A percentile compares a stretch with the other conserved stretches of the same genome.
phyloP scores from a whole-genome alignment of 2,888 invertebrate genomes.

The Callyntrura guangdongensis region DNA sequence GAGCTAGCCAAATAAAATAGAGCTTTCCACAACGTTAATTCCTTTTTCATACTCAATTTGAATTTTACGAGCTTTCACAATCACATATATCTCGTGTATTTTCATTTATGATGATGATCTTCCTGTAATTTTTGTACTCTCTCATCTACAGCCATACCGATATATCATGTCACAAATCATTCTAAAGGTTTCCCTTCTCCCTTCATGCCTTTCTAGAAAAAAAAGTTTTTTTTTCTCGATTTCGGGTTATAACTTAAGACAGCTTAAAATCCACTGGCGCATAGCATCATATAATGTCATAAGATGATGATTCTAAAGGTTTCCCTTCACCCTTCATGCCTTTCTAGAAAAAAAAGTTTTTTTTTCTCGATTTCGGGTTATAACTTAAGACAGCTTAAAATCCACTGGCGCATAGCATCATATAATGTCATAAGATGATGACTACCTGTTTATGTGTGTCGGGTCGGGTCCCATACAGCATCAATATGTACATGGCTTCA shows the following conservation, averaged over 20 bases:
- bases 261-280: not conserved
- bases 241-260: constrained; percentile 39
- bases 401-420: not conserved
- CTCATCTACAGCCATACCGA: too few species aligned
- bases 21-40: constrained; percentile 51
- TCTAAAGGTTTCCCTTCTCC: not conserved
- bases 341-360: not conserved
- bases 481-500: not conserved
- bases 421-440: too few species aligned
- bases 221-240: constrained; percentile 19
- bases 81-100: not conserved
- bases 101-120: not conserved
- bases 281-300: not conserved
- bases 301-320: not conserved
- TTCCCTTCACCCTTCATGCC: not conserved
- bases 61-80: constrained; percentile 67
- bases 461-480: too few species aligned
- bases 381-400: constrained; percentile 16
- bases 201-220: not conserved
- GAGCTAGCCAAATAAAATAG: constrained; percentile 30
- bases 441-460: too few species aligned
- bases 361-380: constrained; percentile 40
- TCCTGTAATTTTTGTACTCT: not conserved
- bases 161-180: too few species aligned
- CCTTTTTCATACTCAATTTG: constrained; percentile 57